A percentile compares a stretch with the other conserved stretches of the same genome.
Conservation (phyloP, 2,888 invertebrate genomes). For the Ischnus inquisitorius region DNA sequence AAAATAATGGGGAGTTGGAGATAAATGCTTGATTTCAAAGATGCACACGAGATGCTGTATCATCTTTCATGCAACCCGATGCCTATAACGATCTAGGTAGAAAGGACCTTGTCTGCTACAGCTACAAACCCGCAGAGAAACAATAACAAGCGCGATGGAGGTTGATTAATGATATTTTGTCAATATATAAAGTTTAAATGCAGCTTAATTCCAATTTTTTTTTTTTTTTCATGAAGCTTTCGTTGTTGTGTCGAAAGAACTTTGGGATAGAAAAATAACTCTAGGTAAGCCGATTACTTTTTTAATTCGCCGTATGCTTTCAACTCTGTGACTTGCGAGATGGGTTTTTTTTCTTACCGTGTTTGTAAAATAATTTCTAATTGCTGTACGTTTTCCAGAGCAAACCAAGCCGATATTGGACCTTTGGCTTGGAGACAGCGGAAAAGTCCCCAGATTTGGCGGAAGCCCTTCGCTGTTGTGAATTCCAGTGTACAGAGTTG, state of each 20-base stretch:
- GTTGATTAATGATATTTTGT: neutral
- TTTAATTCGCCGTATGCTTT: neutral
- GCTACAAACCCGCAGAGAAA: neutral
- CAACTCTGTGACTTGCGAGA: neutral
- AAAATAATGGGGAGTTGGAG: too few relatives aligned
- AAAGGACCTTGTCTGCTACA: neutral
- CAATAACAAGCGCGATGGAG: neutral
- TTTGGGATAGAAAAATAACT: neutral
- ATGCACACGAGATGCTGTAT: too few relatives aligned
- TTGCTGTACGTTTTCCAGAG: neutral
- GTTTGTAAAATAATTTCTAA: conserved; percentile 3
- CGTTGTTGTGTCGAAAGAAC: neutral
- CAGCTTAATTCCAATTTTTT: neutral
- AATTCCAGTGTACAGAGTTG: conserved; percentile 3
- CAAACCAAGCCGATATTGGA: neutral
- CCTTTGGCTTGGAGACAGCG: conserved; percentile 2
- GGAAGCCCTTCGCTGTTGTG: conserved; percentile 28
- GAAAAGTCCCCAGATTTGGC: conserved; percentile 24
- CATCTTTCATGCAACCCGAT: neutral
- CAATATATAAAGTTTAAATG: neutral
- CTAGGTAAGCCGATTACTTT: neutral
- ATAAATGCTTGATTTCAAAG: too few relatives aligned
- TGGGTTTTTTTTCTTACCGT: neutral
- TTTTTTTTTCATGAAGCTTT: neutral
- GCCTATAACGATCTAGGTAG: neutral